Base-by-base conservation (phyloP, 2,888 invertebrate species). In the Diaphora mendica region DNA sequence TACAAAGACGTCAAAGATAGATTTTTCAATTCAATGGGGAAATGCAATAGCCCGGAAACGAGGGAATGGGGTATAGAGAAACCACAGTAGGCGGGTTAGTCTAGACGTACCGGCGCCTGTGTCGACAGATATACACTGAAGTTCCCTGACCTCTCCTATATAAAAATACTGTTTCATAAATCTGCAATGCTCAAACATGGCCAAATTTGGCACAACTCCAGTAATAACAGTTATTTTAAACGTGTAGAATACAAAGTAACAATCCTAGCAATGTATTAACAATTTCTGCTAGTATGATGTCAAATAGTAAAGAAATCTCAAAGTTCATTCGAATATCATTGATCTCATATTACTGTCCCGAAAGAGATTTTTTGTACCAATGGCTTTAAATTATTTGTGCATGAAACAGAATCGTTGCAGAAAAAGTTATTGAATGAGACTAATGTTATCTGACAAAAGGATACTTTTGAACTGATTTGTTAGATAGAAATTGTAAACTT, bases 21-120 rank as follows among this genome's bases (percentile, higher is more conserved):
- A 77, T 79, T 72, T 44, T 71, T 65, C 73, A 30, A 68, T 48
- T 9, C 48, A 72, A 66, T 51, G 35, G 69, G 70, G 51, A 74
- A 75, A 77, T 81, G 79, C 78, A 81, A 72, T 77, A 74, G 79
- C 75, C 79, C 55, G 48, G 75, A 75, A 78, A 78, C 83, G 82
- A 82, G 82, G 81, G 84, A 78, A 82, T 81, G 84, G 82, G 82
- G 82, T 87, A 80, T 85, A 79, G 86, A 84, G 86, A 87, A 88
- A 87, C 86, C 84, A 86, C 83, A 88, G 87, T 86, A 89, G 85
- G 82, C 84, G 85, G 87, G 88, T 87, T 88, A 87, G 91, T 89
- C 91, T 90, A 93, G 93, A 91, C 94, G 83, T 79, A 75, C 77
- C 79, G 94, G 92, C 94, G 94, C 90, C 93, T 80, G 74, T 83